phyloP scores from a whole-genome alignment of 2,797 vertebrate genomes.

The Pipistrellus pygmaeus region DNA sequence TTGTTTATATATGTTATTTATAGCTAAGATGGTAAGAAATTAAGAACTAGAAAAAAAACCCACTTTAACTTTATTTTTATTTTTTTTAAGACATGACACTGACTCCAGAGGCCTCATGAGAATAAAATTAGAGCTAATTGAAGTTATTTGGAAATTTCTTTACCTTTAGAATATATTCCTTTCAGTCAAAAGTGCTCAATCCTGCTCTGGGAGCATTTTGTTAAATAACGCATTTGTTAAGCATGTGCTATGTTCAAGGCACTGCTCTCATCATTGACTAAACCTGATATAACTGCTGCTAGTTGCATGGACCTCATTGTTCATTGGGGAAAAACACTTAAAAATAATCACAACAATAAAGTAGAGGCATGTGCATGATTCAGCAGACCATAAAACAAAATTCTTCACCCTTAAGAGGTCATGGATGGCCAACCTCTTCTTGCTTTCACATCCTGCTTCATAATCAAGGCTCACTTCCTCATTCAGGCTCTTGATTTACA shows the following conservation, averaged over 20 bases:
- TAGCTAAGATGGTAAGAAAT: background rate
- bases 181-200: background rate
- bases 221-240: background rate
- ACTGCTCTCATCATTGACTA: background rate
- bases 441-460: background rate
- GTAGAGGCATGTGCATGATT: background rate
- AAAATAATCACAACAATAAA: background rate
- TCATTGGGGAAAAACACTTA: background rate
- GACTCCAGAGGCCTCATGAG: background rate
- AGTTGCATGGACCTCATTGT: background rate
- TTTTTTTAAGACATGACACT: conserved; percentile 17
- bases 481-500: background rate
- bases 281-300: too few species aligned
- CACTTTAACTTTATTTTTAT: background rate
- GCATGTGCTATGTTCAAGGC: background rate
- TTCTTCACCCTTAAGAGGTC: background rate
- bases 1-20: conserved; percentile 30
- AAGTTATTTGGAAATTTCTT: conserved; percentile 1
- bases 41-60: background rate
- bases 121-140: background rate
- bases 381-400: background rate
- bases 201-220: background rate
- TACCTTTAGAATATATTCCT: background rate
- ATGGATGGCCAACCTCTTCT: background rate
- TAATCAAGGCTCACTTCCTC: background rate